phyloP scores from a whole-genome alignment of 2,888 invertebrate species.

The Venusia cambrica region DNA sequence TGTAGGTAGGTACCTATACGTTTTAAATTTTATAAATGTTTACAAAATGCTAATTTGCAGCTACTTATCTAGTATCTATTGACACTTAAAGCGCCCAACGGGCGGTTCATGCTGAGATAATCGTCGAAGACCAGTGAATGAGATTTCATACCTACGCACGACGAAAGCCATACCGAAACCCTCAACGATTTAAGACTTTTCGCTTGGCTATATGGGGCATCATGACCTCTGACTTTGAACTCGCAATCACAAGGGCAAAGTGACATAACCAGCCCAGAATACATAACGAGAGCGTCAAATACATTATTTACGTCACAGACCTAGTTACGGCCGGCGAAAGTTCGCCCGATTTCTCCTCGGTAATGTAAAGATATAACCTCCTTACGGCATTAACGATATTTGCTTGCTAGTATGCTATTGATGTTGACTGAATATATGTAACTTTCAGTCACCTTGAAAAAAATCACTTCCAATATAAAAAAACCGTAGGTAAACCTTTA shows the following conservation, averaged over 20 bases:
- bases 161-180: too few relatives aligned
- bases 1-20: too few relatives aligned
- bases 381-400: constrained; percentile 13
- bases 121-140: background rate
- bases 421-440: too few relatives aligned
- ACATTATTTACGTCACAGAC: constrained; percentile 43
- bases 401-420: background rate
- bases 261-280: constrained; percentile 37
- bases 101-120: too few relatives aligned
- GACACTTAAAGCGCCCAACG: too few relatives aligned
- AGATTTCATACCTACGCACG: background rate
- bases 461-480: too few relatives aligned
- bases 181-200: too few relatives aligned
- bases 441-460: constrained; percentile 4
- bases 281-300: constrained; percentile 31
- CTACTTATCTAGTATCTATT: too few relatives aligned
- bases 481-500: too few relatives aligned
- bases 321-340: constrained; percentile 39
- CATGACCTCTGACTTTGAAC: constrained; percentile 5
- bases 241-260: constrained; percentile 14
- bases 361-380: constrained; percentile 27
- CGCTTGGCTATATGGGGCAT: too few relatives aligned
- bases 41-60: too few relatives aligned
- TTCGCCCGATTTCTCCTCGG: constrained; percentile 41
- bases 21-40: too few relatives aligned